phyloP scores from a whole-genome alignment of 2,797 vertebrate genomes.

The Heliangelus exortis region DNA sequence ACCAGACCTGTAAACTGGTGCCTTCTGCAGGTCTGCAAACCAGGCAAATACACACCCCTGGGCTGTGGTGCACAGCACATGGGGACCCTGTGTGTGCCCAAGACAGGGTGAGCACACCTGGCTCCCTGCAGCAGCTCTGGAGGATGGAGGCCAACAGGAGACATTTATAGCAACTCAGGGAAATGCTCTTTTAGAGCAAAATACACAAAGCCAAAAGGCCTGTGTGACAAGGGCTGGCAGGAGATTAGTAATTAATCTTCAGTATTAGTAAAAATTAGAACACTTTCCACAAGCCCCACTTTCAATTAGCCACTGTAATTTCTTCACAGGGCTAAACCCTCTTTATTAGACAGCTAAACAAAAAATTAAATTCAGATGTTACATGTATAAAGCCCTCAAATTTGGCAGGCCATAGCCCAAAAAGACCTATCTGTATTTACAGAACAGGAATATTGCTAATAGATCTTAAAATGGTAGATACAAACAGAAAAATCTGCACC shows the following conservation, averaged over 20 bases:
- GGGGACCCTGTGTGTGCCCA: fast-evolving
- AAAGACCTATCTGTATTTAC: background rate
- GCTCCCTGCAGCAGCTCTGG: fast-evolving
- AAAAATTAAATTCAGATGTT: background rate
- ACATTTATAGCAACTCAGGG: background rate
- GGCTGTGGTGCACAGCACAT: fast-evolving
- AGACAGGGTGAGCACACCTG: background rate
- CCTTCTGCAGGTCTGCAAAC: background rate
- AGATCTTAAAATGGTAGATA: background rate
- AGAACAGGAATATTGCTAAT: background rate
- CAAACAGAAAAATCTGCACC: background rate
- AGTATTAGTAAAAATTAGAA: background rate
- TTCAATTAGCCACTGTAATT: background rate
- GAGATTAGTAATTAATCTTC: background rate
- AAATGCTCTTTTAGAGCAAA: background rate
- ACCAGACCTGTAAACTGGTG: background rate
- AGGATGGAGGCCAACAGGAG: background rate
- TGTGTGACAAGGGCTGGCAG: background rate
- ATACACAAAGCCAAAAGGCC: background rate
- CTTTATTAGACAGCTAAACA: background rate
- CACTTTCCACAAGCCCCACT: background rate
- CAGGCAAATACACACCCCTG: background rate
- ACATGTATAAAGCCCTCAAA: background rate
- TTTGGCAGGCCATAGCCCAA: background rate
- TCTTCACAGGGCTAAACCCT: background rate